Percentiles rank a stretch among this genome's conserved stretches.
phyloP scores from a whole-genome alignment of 37 sponge, comb jelly and placozoan species.

The Dysidea cf. avara region DNA sequence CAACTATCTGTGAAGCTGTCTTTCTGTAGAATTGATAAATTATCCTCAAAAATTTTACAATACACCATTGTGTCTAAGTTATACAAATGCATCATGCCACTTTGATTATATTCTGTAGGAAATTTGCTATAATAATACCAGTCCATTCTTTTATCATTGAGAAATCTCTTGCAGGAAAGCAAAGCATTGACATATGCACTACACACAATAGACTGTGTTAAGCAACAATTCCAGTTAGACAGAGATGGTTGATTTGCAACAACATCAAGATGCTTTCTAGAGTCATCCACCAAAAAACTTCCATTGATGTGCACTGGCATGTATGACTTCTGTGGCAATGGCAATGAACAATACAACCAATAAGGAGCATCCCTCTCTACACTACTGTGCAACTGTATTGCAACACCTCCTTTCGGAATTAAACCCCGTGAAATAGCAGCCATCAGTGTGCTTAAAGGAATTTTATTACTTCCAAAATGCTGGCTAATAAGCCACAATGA shows the following conservation, averaged over 20 bases:
- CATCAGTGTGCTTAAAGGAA: not conserved
- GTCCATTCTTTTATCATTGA: not conserved
- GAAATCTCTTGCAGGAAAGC: slow-evolving; percentile 4
- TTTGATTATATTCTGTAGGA: not conserved
- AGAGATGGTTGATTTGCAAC: not conserved
- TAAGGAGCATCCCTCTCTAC: not conserved
- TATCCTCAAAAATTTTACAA: not conserved
- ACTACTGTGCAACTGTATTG: slow-evolving; percentile 7
- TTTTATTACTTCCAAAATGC: slow-evolving; percentile 5
- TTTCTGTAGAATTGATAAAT: not conserved
- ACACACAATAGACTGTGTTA: slow-evolving; percentile 15
- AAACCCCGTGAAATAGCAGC: slow-evolving; percentile 9
- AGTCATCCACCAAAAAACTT: slow-evolving; percentile 63
- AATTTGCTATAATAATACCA: slow-evolving; percentile 54
- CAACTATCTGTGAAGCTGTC: too few species aligned
- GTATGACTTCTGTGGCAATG: slow-evolving; percentile 29
- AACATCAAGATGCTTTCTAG: slow-evolving; percentile 57
- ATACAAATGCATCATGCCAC: not conserved
- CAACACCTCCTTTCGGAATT: slow-evolving; percentile 62
- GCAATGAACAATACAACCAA: slow-evolving; percentile 46
- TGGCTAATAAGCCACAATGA: slow-evolving; percentile 29
- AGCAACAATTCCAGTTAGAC: slow-evolving; percentile 35
- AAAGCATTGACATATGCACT: slow-evolving; percentile 47
- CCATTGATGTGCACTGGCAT: slow-evolving; percentile 79
- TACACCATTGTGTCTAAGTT: slow-evolving; percentile 1